phyloP scores from a whole-genome alignment of 2,113 vertebrate species.

The Tenebrosternarchus preto region DNA sequence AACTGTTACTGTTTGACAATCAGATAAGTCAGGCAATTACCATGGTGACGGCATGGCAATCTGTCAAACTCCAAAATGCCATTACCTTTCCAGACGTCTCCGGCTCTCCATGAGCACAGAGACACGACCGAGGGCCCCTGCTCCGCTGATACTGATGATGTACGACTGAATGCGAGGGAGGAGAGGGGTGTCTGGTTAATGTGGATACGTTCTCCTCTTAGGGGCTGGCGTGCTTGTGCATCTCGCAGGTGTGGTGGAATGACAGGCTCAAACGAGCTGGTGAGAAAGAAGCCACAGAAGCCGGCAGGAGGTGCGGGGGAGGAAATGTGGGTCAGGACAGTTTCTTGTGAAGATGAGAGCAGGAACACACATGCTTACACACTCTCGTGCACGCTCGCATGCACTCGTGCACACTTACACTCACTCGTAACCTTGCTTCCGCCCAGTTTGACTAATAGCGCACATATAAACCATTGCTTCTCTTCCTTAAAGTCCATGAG shows the following conservation, averaged over 20 bases:
- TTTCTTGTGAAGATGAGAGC: not conserved
- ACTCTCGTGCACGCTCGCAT: not conserved
- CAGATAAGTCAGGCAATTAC: conserved; percentile 72
- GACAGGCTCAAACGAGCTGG: not conserved
- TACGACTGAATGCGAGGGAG: too few species aligned
- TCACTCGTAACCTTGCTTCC: too few species aligned
- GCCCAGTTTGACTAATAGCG: too few species aligned
- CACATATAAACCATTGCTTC: too few species aligned
- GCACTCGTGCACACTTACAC: too few species aligned
- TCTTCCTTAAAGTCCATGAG: too few species aligned
- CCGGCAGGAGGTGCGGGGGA: not conserved
- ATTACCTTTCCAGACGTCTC: conserved; percentile 51
- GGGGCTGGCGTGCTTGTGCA: not conserved
- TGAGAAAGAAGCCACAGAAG: too few species aligned
- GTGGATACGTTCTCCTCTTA: not conserved
- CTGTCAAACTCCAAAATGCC: conserved; percentile 70
- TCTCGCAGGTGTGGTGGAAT: not conserved
- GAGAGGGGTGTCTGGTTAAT: not conserved
- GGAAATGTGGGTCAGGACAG: not conserved
- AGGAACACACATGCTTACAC: not conserved
- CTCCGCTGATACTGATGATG: too few species aligned
- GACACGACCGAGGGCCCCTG: too few species aligned
- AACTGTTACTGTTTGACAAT: conserved; percentile 65
- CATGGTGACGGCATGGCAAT: conserved; percentile 64
- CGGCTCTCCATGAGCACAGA: too few species aligned